phyloP scores from a whole-genome alignment of 2,888 invertebrate genomes.

The Oscheius sp. region DNA sequence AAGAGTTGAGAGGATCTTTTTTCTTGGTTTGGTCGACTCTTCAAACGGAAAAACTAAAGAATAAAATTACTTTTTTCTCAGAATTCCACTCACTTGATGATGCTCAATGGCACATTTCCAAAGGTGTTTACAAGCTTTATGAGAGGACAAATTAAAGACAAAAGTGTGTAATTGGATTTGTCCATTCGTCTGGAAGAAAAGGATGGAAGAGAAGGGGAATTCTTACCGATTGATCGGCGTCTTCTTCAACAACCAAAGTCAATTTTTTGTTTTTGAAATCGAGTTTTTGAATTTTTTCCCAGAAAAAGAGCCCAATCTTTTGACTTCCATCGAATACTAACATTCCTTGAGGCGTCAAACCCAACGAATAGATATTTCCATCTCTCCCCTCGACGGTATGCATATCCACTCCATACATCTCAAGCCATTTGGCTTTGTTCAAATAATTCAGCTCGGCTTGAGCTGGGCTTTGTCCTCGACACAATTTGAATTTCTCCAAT shows the following conservation, averaged over 20 bases:
- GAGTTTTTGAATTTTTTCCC: constrained; percentile 95
- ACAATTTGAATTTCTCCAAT: constrained; percentile 83
- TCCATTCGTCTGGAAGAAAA: constrained; percentile 47
- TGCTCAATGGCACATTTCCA: constrained; percentile 99
- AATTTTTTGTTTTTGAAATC: constrained; percentile 98
- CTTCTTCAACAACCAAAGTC: constrained; percentile 95
- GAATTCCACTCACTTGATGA: no score
- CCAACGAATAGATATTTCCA: constrained; percentile 92
- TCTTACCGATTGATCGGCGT: constrained; percentile 83
- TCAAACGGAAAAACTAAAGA: constrained; percentile 94
- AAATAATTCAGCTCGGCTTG: constrained; percentile 93
- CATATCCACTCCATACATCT: constrained; percentile 99
- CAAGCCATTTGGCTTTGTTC: constrained; percentile 89
- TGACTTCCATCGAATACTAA: constrained; percentile 94
- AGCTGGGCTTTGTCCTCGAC: constrained; percentile 85
- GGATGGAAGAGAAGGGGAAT: background rate
- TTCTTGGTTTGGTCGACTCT: constrained; percentile 32
- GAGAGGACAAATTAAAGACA: constrained; percentile 91
- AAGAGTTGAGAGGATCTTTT: constrained; percentile 77
- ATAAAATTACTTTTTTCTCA: no score
- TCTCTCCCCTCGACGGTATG: constrained; percentile 86
- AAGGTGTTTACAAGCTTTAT: constrained; percentile 97
- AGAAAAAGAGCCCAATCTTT: constrained; percentile 96
- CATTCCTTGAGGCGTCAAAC: constrained; percentile 96
- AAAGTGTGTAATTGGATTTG: constrained; percentile 91